Percentiles rank a stretch among this genome's conserved stretches.
phyloP scores from a whole-genome alignment of 2,888 invertebrate species.

The Isotomurus palustris region DNA sequence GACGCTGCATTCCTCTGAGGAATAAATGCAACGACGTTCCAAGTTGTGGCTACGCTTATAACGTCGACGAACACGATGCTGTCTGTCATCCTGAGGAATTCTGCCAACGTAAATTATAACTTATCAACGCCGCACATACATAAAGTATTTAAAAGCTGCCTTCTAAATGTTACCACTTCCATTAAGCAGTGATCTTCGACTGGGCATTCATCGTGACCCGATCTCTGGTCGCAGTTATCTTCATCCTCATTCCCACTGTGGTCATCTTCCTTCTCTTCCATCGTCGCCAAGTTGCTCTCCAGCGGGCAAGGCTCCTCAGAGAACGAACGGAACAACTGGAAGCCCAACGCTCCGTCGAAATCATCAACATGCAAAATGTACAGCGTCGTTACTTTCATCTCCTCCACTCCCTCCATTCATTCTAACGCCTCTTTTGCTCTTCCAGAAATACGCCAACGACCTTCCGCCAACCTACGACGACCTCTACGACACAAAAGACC shows the following conservation, averaged over 20 bases:
- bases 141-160: not conserved
- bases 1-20: no score
- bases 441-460: conserved; percentile 8
- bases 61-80: conserved; percentile 16
- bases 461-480: conserved; percentile 32
- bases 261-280: conserved; percentile 28
- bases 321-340: not conserved
- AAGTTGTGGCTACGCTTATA: conserved; percentile 7
- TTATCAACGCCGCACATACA: no score
- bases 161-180: not conserved
- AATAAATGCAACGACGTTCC: no score
- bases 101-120: conserved; percentile 13
- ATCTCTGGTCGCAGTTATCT: conserved; percentile 24
- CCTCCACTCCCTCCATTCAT: no score
- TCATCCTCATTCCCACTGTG: conserved; percentile 29
- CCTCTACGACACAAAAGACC: conserved; percentile 30
- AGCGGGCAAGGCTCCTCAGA: conserved; percentile 10
- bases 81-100: conserved; percentile 6
- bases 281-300: conserved; percentile 22
- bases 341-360: not conserved
- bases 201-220: conserved; percentile 22
- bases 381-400: no score
- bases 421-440: not conserved
- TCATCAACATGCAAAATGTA: not conserved
- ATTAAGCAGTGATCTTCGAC: conserved; percentile 2